phyloP scores from a whole-genome alignment of 2,888 invertebrate genomes.

The Plutella xylostella region DNA sequence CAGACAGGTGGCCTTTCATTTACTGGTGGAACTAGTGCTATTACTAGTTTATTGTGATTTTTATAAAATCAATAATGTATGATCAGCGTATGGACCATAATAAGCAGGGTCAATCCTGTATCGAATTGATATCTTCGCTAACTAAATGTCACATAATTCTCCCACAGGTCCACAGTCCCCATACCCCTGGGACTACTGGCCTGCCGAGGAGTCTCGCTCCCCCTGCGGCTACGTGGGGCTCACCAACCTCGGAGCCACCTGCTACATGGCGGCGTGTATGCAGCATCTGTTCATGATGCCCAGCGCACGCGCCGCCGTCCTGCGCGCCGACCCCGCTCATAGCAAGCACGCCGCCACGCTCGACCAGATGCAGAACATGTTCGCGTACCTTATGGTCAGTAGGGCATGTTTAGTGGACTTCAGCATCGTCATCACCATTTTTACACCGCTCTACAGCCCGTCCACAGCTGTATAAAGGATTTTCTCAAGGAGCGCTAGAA shows the following conservation, averaged over 20 bases:
- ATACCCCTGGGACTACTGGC: slow-evolving; percentile 99
- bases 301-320: slow-evolving; percentile 86
- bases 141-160: no score
- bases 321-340: slow-evolving; percentile 79
- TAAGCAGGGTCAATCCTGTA: no score
- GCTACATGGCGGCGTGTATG: slow-evolving; percentile 98
- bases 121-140: no score
- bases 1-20: no score
- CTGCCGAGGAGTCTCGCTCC: slow-evolving; percentile 93
- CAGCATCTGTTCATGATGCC: slow-evolving; percentile 99
- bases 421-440: no score
- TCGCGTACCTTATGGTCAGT: slow-evolving; percentile 86
- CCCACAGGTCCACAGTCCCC: slow-evolving; percentile 82
- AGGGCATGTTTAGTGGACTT: background rate
- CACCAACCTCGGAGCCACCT: slow-evolving; percentile 95
- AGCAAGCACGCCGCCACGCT: slow-evolving; percentile 87
- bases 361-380: slow-evolving; percentile 93
- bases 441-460: no score
- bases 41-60: no score
- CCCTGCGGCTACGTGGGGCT: slow-evolving; percentile 96
- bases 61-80: no score
- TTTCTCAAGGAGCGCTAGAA: no score
- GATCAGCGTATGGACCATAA: no score
- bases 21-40: no score
- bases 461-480: no score